phyloP scores from a whole-genome alignment of 2,113 vertebrate species.

The Leptosomus discolor region DNA sequence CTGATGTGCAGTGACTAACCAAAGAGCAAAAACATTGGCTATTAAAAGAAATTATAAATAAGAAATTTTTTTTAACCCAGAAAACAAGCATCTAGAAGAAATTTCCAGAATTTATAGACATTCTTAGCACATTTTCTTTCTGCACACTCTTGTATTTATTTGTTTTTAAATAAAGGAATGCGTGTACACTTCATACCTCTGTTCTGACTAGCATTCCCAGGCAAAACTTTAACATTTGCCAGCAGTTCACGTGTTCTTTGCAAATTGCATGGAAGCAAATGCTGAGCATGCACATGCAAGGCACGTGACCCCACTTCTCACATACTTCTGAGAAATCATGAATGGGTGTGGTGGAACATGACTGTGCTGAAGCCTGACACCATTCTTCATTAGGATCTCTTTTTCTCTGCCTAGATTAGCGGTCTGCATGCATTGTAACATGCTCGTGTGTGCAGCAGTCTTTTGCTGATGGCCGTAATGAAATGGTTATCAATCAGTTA shows the following conservation, averaged over 20 bases:
- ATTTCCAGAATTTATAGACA: neutral
- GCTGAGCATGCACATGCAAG: rapidly evolving
- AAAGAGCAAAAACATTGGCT: neutral
- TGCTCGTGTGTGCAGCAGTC: neutral
- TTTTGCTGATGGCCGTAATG: rapidly evolving
- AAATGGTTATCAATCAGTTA: neutral
- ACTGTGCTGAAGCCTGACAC: neutral
- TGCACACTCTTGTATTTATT: rapidly evolving
- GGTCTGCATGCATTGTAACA: neutral
- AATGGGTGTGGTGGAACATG: neutral
- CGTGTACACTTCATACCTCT: neutral
- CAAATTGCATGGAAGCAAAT: neutral
- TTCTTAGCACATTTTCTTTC: neutral
- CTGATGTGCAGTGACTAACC: neutral
- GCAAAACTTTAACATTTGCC: neutral
- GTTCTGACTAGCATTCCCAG: neutral
- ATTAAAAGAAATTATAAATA: neutral
- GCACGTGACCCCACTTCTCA: neutral
- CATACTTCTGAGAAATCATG: neutral
- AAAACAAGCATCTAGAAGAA: neutral
- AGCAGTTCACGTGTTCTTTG: neutral
- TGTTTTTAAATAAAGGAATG: neutral
- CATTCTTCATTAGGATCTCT: neutral
- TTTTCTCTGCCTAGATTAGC: neutral
- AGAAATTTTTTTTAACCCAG: neutral